Evolutionary conservation across 2,888 invertebrate species (phyloP).

Genomic region (Rhagium mordax): DNA sequence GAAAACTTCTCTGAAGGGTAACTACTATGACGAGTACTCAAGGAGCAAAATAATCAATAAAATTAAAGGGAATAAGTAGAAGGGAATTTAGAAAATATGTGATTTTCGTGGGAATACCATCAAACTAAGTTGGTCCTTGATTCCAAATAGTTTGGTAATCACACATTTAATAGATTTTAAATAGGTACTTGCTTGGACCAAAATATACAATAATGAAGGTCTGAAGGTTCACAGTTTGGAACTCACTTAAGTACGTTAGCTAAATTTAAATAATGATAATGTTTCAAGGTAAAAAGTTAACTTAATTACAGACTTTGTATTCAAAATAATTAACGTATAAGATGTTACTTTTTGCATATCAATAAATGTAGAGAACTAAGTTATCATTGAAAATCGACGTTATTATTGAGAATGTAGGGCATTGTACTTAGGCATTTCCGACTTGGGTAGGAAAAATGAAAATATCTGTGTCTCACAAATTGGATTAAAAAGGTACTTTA

Average conservation of each 20-base stretch:
- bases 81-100: too few species aligned
- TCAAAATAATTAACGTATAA: constrained; percentile 15
- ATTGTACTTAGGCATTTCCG: constrained; percentile 11
- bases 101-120: background rate
- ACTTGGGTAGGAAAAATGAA: background rate
- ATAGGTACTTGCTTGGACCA: background rate
- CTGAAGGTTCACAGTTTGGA: constrained; percentile 3
- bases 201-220: background rate
- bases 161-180: background rate
- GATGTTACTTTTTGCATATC: constrained; percentile 4
- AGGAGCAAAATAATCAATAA: background rate
- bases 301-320: constrained; percentile 27
- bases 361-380: constrained; percentile 23
- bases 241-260: background rate
- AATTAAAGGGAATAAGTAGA: background rate
- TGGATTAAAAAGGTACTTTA: constrained; percentile 2
- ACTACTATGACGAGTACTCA: background rate
- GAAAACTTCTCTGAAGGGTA: background rate
- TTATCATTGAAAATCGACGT: constrained; percentile 34
- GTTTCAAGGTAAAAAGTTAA: constrained; percentile 26
- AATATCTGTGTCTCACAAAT: background rate
- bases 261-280: background rate
- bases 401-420: constrained; percentile 25
- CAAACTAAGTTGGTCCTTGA: background rate
- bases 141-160: background rate